A percentile compares a stretch with the other conserved stretches of the same genome.
Evolutionary conservation across 92 coral and sea anemone genomes (phyloP).

Genomic region (Palythoa heliodiscus): DNA sequence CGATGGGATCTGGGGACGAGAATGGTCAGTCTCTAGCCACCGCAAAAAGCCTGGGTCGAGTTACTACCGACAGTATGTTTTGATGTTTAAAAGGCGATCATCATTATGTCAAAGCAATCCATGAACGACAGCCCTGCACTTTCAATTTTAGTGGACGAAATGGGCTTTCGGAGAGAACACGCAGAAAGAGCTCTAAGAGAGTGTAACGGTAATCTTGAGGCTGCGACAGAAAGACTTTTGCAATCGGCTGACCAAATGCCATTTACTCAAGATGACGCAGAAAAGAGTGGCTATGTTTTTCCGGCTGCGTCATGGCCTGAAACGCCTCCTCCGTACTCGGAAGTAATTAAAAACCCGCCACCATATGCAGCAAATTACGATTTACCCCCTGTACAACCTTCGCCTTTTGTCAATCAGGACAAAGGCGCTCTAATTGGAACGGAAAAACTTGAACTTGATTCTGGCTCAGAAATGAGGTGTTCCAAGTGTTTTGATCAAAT

Average conservation of each 20-base stretch:
- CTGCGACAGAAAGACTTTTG: constrained; percentile 58
- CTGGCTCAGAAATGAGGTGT: constrained; percentile 78
- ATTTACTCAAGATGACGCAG: constrained; percentile 14
- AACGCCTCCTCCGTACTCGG: constrained; percentile 86
- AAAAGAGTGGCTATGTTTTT: constrained; percentile 35
- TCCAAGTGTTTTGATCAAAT: constrained; percentile 92
- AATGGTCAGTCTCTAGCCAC: no score
- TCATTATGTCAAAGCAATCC: constrained; percentile 54
- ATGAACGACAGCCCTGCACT: constrained; percentile 43
- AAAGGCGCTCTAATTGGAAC: constrained; percentile 62
- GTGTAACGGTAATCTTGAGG: constrained; percentile 59
- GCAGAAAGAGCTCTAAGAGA: constrained; percentile 66
- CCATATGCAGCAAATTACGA: constrained; percentile 46
- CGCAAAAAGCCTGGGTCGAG: no score
- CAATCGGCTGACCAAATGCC: constrained; percentile 17
- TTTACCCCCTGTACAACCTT: constrained; percentile 54
- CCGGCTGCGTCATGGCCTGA: constrained; percentile 50
- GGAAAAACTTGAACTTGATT: constrained; percentile 53
- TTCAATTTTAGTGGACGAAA: constrained; percentile 56
- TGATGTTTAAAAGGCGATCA: no score
- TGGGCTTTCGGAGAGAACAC: constrained; percentile 65
- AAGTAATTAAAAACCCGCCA: constrained; percentile 46
- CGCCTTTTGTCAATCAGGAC: constrained; percentile 73
- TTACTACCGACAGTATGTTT: no score
- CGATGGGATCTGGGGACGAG: no score